A percentile compares a stretch with the other conserved stretches of the same genome.
Conservation (phyloP, 2,113 vertebrate genomes). For the Indri indri region DNA sequence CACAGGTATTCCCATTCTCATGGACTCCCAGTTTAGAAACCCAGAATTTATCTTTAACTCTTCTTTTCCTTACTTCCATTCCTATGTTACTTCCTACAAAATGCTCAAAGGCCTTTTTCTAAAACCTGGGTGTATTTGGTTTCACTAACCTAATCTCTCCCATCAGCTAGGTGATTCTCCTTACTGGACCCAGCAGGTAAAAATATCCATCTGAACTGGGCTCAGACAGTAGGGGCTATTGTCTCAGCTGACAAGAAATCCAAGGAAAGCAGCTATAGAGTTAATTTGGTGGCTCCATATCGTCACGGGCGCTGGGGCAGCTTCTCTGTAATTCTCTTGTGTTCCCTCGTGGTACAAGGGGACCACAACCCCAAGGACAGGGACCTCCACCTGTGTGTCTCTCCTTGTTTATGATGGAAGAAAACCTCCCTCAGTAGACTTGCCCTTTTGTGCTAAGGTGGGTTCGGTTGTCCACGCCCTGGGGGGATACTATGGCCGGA, state of each 20-base stretch:
- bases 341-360: not conserved
- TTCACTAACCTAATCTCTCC: not conserved
- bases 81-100: not conserved
- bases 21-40: not conserved
- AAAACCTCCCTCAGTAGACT: not conserved
- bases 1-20: not conserved
- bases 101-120: not conserved
- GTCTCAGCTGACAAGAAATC: not conserved
- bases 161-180: not conserved
- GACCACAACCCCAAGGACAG: no score
- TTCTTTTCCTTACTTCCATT: not conserved
- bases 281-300: not conserved
- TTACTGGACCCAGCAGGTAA: not conserved
- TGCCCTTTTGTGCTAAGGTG: not conserved
- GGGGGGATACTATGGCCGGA: not conserved
- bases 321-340: not conserved
- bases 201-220: not conserved
- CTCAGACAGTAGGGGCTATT: not conserved
- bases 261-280: not conserved
- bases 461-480: rapidly evolving
- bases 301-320: not conserved
- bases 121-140: not conserved
- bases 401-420: not conserved
- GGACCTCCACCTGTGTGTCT: not conserved
- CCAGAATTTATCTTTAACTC: not conserved